These are phyloP conservation scores for Bombus polaris DNA, from an alignment of 1,140 invertebrate species.

Conservation along the genomic window DNA sequence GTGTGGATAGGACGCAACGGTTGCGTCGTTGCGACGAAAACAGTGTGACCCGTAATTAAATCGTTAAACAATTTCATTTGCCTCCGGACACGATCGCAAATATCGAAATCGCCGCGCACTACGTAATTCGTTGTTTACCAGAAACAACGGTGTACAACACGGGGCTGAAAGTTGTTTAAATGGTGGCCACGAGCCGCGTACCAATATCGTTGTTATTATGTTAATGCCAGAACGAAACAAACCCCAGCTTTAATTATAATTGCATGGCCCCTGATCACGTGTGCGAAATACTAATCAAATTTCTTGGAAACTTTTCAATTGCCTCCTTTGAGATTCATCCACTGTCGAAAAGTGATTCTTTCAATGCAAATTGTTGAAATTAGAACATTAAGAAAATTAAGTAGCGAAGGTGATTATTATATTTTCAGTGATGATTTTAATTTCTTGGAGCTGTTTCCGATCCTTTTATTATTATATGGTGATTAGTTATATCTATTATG, in stretches of 20 bases:
- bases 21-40: not conserved
- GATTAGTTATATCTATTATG: not conserved
- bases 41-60: constrained; percentile 20
- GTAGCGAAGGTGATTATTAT: not conserved
- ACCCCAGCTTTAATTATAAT: constrained; percentile 24
- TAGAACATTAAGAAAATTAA: not conserved
- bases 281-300: not conserved
- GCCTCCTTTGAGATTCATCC: not conserved
- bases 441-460: not conserved
- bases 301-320: not conserved
- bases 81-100: not conserved
- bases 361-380: not conserved
- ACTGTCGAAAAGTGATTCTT: not conserved
- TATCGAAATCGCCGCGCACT: not conserved
- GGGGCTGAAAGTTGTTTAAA: not conserved
- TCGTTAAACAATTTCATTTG: constrained; percentile 5
- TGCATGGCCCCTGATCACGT: not conserved
- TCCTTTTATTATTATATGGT: not conserved
- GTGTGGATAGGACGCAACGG: not conserved
- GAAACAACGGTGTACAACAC: not conserved
- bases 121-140: not conserved
- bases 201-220: constrained; percentile 22
- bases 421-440: not conserved
- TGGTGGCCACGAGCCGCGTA: not conserved
- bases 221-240: constrained; percentile 6